Percentiles rank a stretch among this genome's conserved stretches.
Evolutionary conservation across 2,888 invertebrate genomes (phyloP).

Genomic region (Pyrochroa serraticornis): DNA sequence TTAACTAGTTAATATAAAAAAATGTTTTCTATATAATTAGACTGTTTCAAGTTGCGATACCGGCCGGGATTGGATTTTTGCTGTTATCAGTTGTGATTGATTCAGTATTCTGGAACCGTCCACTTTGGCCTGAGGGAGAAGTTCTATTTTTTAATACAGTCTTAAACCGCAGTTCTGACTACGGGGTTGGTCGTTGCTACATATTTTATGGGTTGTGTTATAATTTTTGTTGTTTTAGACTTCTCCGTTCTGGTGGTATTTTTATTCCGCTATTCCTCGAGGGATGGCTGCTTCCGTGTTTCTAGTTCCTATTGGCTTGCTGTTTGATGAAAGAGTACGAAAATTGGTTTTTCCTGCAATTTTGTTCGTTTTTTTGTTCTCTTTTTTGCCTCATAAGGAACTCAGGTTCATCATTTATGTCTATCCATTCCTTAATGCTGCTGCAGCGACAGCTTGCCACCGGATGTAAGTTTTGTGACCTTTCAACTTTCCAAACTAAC

Average conservation of each 20-base stretch:
- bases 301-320: constrained; percentile 78
- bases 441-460: constrained; percentile 86
- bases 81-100: constrained; percentile 80
- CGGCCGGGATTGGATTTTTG: constrained; percentile 72
- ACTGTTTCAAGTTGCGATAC: constrained; percentile 72
- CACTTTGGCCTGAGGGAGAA: constrained; percentile 96
- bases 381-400: constrained; percentile 97
- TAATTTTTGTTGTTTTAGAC: constrained; percentile 63
- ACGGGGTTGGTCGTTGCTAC: constrained; percentile 76
- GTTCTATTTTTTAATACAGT: constrained; percentile 96
- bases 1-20: constrained; percentile 9
- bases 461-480: constrained; percentile 75
- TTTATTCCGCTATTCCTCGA: constrained; percentile 95
- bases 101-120: constrained; percentile 89
- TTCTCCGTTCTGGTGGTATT: constrained; percentile 96
- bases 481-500: neutral
- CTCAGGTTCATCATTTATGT: constrained; percentile 96
- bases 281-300: constrained; percentile 83
- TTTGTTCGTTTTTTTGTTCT: constrained; percentile 86
- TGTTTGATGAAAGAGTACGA: constrained; percentile 74
- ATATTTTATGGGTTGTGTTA: neutral
- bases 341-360: constrained; percentile 73
- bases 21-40: constrained; percentile 57
- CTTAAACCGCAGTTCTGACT: constrained; percentile 91
- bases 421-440: constrained; percentile 91